Evolutionary conservation across 1,140 invertebrate species (phyloP).

Genomic region (Drosophila melanica): DNA sequence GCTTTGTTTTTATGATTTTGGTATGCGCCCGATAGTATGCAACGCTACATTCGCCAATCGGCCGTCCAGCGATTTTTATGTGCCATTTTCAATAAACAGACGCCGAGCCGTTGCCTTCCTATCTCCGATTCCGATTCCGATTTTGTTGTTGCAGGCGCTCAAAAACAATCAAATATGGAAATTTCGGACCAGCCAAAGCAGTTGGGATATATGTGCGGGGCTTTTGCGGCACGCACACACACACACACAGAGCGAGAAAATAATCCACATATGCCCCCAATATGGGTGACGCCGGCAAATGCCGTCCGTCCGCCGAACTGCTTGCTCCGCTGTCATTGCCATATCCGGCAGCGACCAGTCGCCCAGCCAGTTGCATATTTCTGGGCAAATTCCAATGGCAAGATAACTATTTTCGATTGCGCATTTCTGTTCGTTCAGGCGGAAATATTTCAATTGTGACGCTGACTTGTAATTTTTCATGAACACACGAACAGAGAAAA

Average conservation of each 20-base stretch:
- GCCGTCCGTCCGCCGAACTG: conserved; percentile 1
- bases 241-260: conserved; percentile 26
- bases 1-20: neutral
- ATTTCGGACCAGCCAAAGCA: conserved; percentile 46
- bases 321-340: conserved; percentile 38
- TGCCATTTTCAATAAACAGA: conserved; percentile 76
- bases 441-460: conserved; percentile 82
- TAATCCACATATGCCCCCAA: conserved; percentile 61
- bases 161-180: conserved; percentile 81
- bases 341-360: conserved; percentile 18
- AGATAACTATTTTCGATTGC: conserved; percentile 82
- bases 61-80: conserved; percentile 59
- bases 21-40: conserved; percentile 20
- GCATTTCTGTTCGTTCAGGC: conserved; percentile 79
- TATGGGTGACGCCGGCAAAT: conserved; percentile 34
- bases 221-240: conserved; percentile 33
- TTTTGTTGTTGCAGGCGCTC: conserved; percentile 52
- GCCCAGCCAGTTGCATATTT: conserved; percentile 54
- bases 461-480: conserved; percentile 83
- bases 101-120: conserved; percentile 13
- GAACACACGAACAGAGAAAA: conserved; percentile 51
- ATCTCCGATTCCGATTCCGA: conserved; percentile 5
- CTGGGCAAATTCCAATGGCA: conserved; percentile 66
- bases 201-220: conserved; percentile 8
- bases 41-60: conserved; percentile 47